A percentile compares a stretch with the other conserved stretches of the same genome.
These are phyloP conservation scores for Cebidichthys violaceus DNA, from an alignment of 2,113 vertebrate species.

Conservation along the genomic window DNA sequence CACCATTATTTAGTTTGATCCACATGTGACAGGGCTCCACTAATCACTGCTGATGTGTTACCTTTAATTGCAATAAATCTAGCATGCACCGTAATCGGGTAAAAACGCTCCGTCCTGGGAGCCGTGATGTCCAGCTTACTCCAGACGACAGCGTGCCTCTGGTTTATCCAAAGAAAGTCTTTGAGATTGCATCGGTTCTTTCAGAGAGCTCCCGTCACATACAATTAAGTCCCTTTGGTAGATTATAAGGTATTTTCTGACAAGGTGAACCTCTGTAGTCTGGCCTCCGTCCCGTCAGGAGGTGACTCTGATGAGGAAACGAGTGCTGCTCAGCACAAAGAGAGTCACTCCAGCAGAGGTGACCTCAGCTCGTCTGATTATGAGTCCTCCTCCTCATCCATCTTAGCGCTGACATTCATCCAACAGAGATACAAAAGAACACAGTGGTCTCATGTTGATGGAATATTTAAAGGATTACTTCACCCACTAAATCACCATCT, in stretches of 20 bases:
- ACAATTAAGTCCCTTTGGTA: conserved; percentile 53
- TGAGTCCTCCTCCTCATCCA: conserved; percentile 25
- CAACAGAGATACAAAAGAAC: conserved; percentile 1
- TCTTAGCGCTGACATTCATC: conserved; percentile 20
- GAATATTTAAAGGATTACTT: conserved; percentile 1
- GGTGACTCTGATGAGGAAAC: conserved; percentile 28
- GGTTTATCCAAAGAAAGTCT: conserved; percentile 51
- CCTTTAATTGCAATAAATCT: conserved; percentile 49
- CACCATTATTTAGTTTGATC: conserved; percentile 20
- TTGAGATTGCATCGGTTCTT: conserved; percentile 67
- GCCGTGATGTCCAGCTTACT: no score
- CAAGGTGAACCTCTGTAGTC: conserved; percentile 63
- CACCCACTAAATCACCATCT: neutral
- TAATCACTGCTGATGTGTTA: neutral
- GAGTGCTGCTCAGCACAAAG: conserved; percentile 47
- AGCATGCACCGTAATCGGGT: conserved; percentile 19
- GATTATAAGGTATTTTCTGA: conserved; percentile 37
- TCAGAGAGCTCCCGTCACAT: conserved; percentile 56
- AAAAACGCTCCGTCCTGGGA: neutral
- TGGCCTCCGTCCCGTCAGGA: conserved; percentile 39
- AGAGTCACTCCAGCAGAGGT: conserved; percentile 39
- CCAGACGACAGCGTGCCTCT: neutral
- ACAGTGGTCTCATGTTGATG: conserved; percentile 3
- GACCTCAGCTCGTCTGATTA: conserved; percentile 54
- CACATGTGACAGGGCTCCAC: conserved; percentile 34